Base-by-base conservation (phyloP, 2,113 vertebrate genomes). In the Tylochromis polylepis region DNA sequence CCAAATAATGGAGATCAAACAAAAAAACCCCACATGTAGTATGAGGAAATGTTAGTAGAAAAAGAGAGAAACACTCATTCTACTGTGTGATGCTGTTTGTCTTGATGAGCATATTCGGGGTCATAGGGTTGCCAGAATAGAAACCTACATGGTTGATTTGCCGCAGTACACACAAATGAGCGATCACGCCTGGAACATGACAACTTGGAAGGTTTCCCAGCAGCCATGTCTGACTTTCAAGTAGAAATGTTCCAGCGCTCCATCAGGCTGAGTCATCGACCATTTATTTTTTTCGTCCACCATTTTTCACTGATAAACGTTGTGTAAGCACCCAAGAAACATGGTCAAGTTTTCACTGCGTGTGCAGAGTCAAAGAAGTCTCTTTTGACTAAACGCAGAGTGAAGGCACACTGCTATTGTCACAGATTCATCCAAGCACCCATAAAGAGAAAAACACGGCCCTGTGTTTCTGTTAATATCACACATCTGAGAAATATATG, bases 131-230 rank as follows among this genome's bases (percentile, higher is more conserved):
- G 72, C 43, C 22, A 49, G 87, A 82, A 88, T 60, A 85, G 72
- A 89, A 89, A 49, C 49, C 67, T 62, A 81, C 83, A 84, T 11
- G 78, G 75, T 41, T 89, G 87, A 93, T 90, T 92, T 87, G 93
- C 79, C 55, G 84, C 89, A 41, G 84, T 60, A 46, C 72, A 65
- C 46, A 22, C 83, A 88, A 67, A 85, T 75, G 51, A 92, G 81
- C 8, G 70, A 88, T 89, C 88, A 90, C 55, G 89, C 87, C 58
- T 62, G 53, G 29, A 88, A 82, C 82, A 87, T 65, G 87, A 84
- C 46, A 79, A 70, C 77, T 62, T 75, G 85, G 87, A 79, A 62
- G 29, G 81, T 88, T 90, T 89, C 89, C 86, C 75, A 5, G 88
- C 51, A 88, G 89, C 92, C 79, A 22, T 31, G 84, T 79, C 24